Evolutionary conservation across 2,113 vertebrate genomes (phyloP).

Genomic region (Alethe diademata): DNA sequence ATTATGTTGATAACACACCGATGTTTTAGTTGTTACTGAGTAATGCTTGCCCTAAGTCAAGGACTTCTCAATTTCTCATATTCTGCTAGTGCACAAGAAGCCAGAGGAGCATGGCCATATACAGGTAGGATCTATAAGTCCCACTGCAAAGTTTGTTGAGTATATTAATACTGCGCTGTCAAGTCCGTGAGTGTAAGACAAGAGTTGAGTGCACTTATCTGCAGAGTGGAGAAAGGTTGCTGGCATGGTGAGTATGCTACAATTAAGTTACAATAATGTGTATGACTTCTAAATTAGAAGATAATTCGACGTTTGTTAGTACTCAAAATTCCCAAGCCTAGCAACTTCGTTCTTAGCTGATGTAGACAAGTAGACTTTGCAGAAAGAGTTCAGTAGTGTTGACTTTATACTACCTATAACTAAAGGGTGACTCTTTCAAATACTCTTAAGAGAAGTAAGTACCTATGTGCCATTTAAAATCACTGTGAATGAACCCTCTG

Average conservation of each 20-base stretch:
- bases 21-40: neutral
- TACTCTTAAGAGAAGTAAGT: neutral
- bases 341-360: neutral
- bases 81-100: neutral
- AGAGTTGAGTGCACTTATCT: neutral
- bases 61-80: neutral
- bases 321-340: neutral
- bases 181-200: neutral
- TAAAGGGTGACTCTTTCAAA: neutral
- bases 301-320: neutral
- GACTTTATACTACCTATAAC: neutral
- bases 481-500: neutral
- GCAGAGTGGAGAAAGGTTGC: neutral
- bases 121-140: neutral
- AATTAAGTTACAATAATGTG: neutral
- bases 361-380: neutral
- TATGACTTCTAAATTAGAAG: neutral
- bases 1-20: neutral
- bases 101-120: neutral
- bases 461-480: neutral
- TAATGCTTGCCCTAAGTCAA: neutral
- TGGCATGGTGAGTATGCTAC: neutral
- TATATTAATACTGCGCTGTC: neutral
- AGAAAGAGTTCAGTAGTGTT: neutral
- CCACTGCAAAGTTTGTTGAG: neutral